These are phyloP conservation scores for Dendrolimus pini DNA, from an alignment of 2,888 invertebrate genomes.

Conservation along the genomic window DNA sequence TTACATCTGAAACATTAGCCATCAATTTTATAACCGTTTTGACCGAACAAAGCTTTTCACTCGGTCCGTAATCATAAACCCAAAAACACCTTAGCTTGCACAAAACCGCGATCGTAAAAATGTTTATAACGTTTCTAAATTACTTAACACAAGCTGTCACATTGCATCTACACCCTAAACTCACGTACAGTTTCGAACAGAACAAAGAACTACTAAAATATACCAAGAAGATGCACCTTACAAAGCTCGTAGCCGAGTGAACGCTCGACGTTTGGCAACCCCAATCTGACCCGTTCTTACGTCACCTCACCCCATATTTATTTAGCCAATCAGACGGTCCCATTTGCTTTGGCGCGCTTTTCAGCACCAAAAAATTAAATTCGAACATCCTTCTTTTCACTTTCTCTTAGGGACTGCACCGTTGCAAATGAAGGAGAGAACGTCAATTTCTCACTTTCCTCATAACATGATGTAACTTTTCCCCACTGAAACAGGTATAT, in stretches of 20 bases:
- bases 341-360: conserved; percentile 72
- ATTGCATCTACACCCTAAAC: conserved; percentile 32
- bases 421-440: conserved; percentile 45
- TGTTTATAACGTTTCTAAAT: conserved; percentile 58
- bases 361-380: conserved; percentile 40
- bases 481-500: conserved; percentile 41
- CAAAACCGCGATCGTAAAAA: conserved; percentile 67
- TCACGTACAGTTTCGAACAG: conserved; percentile 36
- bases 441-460: conserved; percentile 32
- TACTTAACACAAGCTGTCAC: conserved; percentile 54
- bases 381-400: conserved; percentile 32
- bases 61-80: conserved; percentile 63
- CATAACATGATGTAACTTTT: conserved; percentile 65
- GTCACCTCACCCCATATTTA: conserved; percentile 72
- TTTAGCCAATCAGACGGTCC: conserved; percentile 40
- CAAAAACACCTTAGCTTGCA: conserved; percentile 68
- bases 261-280: conserved; percentile 68
- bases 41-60: conserved; percentile 64
- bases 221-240: conserved; percentile 18
- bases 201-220: conserved; percentile 69
- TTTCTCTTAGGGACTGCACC: conserved; percentile 30
- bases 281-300: conserved; percentile 54
- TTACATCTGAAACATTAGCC: conserved; percentile 26
- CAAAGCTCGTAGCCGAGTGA: conserved; percentile 60
- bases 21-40: conserved; percentile 45